Evolutionary conservation across 2,888 invertebrate species (phyloP), one percentile per base, ranked within the genome.

Genomic region (Thecophora atra): DNA sequence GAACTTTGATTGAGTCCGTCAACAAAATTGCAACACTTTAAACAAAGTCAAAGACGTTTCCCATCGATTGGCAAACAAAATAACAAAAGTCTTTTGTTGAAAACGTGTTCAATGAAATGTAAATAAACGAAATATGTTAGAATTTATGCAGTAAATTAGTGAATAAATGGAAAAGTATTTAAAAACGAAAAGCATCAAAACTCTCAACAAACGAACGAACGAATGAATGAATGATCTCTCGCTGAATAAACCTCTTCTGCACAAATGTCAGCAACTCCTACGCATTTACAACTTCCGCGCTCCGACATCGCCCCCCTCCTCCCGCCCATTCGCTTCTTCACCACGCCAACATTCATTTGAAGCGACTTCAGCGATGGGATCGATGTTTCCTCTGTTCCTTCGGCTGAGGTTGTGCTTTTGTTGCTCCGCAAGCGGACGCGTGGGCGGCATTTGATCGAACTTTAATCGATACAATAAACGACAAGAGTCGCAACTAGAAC

Each of bases 391-490:
- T 28, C 26, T 26, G 26, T 47, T 67, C 19, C 30, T 51, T 24
- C 28, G n/a, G n/a, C 37, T 37, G 54, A 54, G 54, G 21, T 30
- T 42, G 21, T n/a, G n/a, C n/a, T n/a, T n/a, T 58, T 58, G 56
- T 54, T 54, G n/a, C 21, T 54, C 54, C 24, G 3, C 24, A 13
- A 54, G 26, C 13, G 28, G 24, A 47, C 47, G 69, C 60, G 69
- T 69, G 60, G 69, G 69, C 44, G 17, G 68, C 44, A 17, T 24
- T 17, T 17, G 47, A 69, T 69, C 60, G 69, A 69, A 69, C 69
- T 69, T 69, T 60, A 47, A 69, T 63, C 24, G 28, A 58, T 26
- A 28, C 11, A 24, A 28, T 15, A 37, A 37, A 11, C 6, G 37
- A 37, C 37, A 21, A 30, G 26, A 19, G n/a, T n/a, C 17, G 21